A percentile compares a stretch with the other conserved stretches of the same genome.
Conservation (phyloP, 2,113 vertebrate genomes). For the Dasyurus viverrinus region DNA sequence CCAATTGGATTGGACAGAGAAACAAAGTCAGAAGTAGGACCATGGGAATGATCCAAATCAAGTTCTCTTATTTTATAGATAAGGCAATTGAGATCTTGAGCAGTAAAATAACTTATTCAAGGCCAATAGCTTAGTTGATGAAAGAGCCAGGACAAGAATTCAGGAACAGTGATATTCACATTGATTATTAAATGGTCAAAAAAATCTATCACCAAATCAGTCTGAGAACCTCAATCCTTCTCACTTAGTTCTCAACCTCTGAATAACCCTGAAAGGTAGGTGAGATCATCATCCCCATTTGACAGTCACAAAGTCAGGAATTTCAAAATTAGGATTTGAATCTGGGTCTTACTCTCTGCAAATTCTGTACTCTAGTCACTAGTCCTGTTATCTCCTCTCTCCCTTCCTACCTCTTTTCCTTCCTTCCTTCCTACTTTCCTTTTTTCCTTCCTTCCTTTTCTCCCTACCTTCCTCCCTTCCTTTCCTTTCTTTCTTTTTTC, state of each 20-base stretch:
- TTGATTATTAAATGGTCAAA: not conserved
- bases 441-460: no score
- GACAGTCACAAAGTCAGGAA: not conserved
- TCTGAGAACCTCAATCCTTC: not conserved
- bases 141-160: not conserved
- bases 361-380: not conserved
- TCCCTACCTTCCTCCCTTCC: no score
- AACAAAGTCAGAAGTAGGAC: not conserved
- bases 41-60: not conserved
- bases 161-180: not conserved
- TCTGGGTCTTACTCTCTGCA: not conserved
- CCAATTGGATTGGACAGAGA: not conserved
- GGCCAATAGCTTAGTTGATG: not conserved
- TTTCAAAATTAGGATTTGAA: not conserved
- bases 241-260: not conserved
- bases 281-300: not conserved
- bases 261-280: not conserved
- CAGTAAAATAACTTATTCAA: not conserved
- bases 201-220: not conserved
- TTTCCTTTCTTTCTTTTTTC: no score
- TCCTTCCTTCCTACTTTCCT: not conserved
- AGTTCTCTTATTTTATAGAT: not conserved
- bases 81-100: not conserved
- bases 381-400: not conserved
- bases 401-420: not conserved